phyloP scores from a whole-genome alignment of 2,797 vertebrate species.

The Alosa sapidissima region DNA sequence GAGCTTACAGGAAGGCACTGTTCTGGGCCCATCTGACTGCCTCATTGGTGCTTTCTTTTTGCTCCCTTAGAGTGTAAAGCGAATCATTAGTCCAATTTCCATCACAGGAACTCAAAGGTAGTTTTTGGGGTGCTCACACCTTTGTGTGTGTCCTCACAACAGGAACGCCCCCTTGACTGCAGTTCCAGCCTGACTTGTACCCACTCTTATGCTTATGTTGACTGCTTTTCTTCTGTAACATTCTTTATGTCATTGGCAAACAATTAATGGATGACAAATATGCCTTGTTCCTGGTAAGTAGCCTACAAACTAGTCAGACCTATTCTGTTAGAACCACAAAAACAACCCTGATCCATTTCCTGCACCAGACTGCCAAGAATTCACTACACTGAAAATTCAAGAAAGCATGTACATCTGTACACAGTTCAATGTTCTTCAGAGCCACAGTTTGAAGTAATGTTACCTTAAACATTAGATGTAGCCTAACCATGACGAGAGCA shows the following conservation, averaged over 20 bases:
- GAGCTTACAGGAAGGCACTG: not conserved
- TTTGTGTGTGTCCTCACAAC: too few relatives aligned
- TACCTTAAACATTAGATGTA: not conserved
- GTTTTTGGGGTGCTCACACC: too few relatives aligned
- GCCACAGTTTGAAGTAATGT: not conserved
- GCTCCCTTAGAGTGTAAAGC: not conserved
- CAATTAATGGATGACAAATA: not conserved
- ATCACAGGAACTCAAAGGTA: too few relatives aligned
- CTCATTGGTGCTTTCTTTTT: not conserved
- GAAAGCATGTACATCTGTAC: too few relatives aligned
- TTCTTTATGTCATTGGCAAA: not conserved
- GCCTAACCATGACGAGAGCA: too few relatives aligned
- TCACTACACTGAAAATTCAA: too few relatives aligned
- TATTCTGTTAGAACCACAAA: not conserved
- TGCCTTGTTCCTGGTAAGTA: not conserved
- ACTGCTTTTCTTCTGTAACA: not conserved
- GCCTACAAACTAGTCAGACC: not conserved
- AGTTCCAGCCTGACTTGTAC: not conserved
- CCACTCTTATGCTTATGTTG: not conserved
- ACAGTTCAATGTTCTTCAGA: too few relatives aligned
- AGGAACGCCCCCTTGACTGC: too few relatives aligned
- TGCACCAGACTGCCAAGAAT: too few relatives aligned
- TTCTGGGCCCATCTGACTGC: not conserved
- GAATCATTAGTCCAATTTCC: too few relatives aligned
- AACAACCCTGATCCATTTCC: not conserved